phyloP scores from a whole-genome alignment of 1,140 invertebrate species.

The Pogonomyrmex barbatus region DNA sequence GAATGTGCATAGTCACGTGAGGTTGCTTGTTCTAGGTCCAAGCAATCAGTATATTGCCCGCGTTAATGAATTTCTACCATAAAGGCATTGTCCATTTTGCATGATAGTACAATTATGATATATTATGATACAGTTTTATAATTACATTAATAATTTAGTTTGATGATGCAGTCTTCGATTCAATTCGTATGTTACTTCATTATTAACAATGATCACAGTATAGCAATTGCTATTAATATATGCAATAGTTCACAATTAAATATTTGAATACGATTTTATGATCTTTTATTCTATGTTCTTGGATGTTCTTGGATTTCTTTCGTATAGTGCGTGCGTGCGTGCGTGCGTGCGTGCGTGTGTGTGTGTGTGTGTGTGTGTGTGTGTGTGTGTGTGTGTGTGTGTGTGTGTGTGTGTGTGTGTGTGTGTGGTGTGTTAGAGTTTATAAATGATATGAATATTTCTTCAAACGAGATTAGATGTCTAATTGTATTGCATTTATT shows the following conservation, averaged over 20 bases:
- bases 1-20: slow-evolving; percentile 19
- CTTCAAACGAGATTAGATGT: background rate
- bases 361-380: no score
- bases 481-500: background rate
- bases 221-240: background rate
- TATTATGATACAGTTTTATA: background rate
- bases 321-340: no score
- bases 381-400: no score
- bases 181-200: background rate
- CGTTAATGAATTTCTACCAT: slow-evolving; percentile 10
- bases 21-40: background rate
- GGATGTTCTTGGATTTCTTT: no score
- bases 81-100: background rate
- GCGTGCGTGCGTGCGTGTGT: no score
- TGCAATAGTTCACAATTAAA: background rate
- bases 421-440: background rate
- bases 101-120: background rate
- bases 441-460: background rate
- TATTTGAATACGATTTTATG: background rate
- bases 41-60: background rate
- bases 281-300: background rate
- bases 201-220: background rate
- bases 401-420: background rate
- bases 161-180: background rate
- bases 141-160: background rate